Conservation (phyloP, 2,888 invertebrate genomes). For the Tromatobia lineatoria region DNA sequence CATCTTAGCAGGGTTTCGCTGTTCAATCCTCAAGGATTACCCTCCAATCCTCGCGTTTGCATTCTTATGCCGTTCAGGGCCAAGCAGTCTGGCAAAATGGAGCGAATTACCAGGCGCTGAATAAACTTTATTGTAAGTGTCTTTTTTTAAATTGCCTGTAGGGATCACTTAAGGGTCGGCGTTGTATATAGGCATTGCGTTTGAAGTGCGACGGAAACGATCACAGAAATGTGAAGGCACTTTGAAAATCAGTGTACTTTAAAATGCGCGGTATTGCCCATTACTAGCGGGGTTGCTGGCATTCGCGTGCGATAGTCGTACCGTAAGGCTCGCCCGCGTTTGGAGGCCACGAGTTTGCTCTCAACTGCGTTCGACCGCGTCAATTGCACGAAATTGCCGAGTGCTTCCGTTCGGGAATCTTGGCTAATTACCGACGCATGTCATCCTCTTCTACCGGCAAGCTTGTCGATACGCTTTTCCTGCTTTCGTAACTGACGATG, state of each 20-base stretch:
- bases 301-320: slow-evolving; percentile 51
- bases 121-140: not conserved
- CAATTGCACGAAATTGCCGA: slow-evolving; percentile 75
- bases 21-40: slow-evolving; percentile 19
- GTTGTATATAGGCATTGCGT: not conserved
- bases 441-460: slow-evolving; percentile 8
- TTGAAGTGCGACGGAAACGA: not conserved
- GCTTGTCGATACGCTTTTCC: slow-evolving; percentile 21
- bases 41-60: not conserved
- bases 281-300: slow-evolving; percentile 17
- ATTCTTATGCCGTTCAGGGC: not conserved
- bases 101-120: not conserved
- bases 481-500: slow-evolving; percentile 8
- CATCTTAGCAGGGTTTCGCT: slow-evolving; percentile 21
- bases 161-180: not conserved
- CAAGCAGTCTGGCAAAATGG: slow-evolving; percentile 1
- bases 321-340: slow-evolving; percentile 66
- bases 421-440: slow-evolving; percentile 74
- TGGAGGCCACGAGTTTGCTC: slow-evolving; percentile 56
- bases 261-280: not conserved
- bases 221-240: not conserved
- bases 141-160: not conserved
- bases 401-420: slow-evolving; percentile 73
- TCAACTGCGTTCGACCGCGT: slow-evolving; percentile 66
- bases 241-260: not conserved